Base-by-base conservation (phyloP, 2,113 vertebrate species). In the Carassius auratus region DNA sequence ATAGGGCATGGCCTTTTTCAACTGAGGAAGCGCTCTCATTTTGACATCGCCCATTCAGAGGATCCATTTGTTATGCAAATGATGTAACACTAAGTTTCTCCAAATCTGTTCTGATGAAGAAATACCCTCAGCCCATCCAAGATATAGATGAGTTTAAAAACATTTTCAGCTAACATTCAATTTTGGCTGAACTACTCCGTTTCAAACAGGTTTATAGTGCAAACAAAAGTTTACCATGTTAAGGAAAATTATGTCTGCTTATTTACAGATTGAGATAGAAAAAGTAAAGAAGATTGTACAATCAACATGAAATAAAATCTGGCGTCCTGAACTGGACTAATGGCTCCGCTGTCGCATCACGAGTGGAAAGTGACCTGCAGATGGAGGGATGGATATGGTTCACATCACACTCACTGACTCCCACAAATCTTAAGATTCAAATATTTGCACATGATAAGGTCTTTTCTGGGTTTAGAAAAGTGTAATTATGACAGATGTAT, bases 271-370 rank as follows among this genome's bases (percentile, higher is more conserved):
- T 92, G 97, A 99, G 94, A 94, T 99, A 92, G 97, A 97, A 85
- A 97, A 97, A 87, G 90, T 99, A 92, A 99, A 98, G 94, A 96
- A 94, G 92, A 91, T 90, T 17, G 88, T 97, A 89, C 92, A 95
- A 76, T 93, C 93, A 50, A 94, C 96, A 89, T 99, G 96, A 99
- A 92, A 59, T 59, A 9, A n/a, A n/a, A 89, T 80, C 68, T 38
- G 57, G 71, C 59, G 36, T 19, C 10, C 7, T 26, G n/a, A 17
- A 30, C 66, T 79, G 55, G 15, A 30, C 26, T 14, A 23, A 76
- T 59, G 57, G 14, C 73, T 48, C 74, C 50, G 12, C 33, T 33
- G 61, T 81, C 36, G 14, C 7, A 42, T 77, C 59, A 17, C 26
- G 5, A 21, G 61, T 86, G 74, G 21, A 80, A 76, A 69, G 48